Evolutionary conservation across 92 coral and sea anemone species (phyloP).

Genomic region (Pocillopora meandrina): DNA sequence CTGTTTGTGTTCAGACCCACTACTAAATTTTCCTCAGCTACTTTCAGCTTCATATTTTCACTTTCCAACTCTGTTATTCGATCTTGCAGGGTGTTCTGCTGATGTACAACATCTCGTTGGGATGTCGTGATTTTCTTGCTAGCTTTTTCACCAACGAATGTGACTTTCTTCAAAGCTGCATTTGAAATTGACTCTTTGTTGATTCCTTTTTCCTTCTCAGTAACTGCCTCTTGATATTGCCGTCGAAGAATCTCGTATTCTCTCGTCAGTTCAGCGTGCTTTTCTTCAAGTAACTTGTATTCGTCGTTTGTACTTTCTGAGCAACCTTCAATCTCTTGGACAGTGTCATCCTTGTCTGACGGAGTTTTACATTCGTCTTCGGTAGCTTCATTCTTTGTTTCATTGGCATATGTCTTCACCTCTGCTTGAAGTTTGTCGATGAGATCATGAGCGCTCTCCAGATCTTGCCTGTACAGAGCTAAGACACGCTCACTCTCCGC

Average conservation of each 20-base stretch:
- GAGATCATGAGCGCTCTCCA: constrained; percentile 68
- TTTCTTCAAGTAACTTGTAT: constrained; percentile 56
- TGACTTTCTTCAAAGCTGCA: constrained; percentile 34
- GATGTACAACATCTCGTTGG: constrained; percentile 1
- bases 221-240: constrained; percentile 36
- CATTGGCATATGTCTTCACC: background rate
- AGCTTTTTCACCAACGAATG: constrained; percentile 22
- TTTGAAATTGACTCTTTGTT: constrained; percentile 11
- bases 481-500: constrained; percentile 68
- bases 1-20: background rate
- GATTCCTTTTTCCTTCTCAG: constrained; percentile 20
- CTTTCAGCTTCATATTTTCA: constrained; percentile 9
- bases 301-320: constrained; percentile 34
- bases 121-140: constrained; percentile 28
- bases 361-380: constrained; percentile 41
- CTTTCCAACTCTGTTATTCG: constrained; percentile 20
- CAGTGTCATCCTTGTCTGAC: constrained; percentile 36
- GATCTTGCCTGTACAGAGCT: constrained; percentile 68
- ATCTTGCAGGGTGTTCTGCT: constrained; percentile 9
- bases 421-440: constrained; percentile 43
- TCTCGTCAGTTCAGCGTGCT: constrained; percentile 51
- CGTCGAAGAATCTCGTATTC: constrained; percentile 51
- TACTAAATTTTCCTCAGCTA: background rate
- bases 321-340: constrained; percentile 29
- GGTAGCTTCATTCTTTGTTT: background rate